Evolutionary conservation across 1,140 invertebrate species (phyloP).

Genomic region (Leptinotarsa defecta): DNA sequence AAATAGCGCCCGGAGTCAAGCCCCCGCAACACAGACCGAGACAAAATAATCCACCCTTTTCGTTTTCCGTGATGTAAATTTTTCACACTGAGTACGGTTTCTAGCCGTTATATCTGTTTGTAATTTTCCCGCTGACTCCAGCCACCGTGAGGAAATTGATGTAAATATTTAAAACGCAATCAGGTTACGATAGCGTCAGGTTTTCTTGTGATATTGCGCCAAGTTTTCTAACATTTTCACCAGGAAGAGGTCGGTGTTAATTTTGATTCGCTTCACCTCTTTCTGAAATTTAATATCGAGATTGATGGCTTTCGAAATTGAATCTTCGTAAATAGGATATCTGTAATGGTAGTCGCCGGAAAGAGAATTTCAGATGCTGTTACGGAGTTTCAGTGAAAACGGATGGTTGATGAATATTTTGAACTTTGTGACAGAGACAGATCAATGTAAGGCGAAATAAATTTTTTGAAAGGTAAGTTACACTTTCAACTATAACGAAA

Average conservation of each 20-base stretch:
- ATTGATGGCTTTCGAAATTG: conserved; percentile 23
- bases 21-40: conserved; percentile 1
- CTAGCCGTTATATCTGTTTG: conserved; percentile 34
- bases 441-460: no score
- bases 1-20: not conserved
- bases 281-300: conserved; percentile 16
- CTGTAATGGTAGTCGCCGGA: not conserved
- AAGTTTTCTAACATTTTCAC: not conserved
- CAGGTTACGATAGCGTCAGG: conserved; percentile 28
- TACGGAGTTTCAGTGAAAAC: not conserved
- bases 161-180: conserved; percentile 43
- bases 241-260: conserved; percentile 5
- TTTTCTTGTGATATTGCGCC: conserved; percentile 12
- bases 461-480: no score
- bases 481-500: no score
- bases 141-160: conserved; percentile 32
- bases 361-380: conserved; percentile 16
- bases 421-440: not conserved
- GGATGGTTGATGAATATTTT: not conserved
- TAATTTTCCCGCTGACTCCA: conserved; percentile 24
- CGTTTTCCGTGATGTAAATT: conserved; percentile 13
- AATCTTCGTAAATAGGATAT: conserved; percentile 16
- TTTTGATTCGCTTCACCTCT: conserved; percentile 15
- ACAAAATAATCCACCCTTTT: conserved; percentile 17
- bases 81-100: conserved; percentile 20